Base-by-base conservation (phyloP, 2,113 vertebrate species). In the Nothocercus nigrocapillus region DNA sequence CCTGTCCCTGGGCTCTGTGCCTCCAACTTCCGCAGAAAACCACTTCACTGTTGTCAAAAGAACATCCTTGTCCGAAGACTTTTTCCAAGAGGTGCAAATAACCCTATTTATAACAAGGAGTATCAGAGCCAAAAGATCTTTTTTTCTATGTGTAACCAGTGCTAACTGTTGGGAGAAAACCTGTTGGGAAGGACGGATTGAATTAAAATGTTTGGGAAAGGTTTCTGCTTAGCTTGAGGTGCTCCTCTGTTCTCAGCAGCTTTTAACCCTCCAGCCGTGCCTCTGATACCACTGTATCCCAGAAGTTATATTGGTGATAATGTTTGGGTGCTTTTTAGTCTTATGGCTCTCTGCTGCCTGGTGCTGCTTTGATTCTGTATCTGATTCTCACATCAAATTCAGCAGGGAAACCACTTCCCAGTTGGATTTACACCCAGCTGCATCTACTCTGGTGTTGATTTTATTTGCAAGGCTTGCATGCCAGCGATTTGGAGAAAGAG, bases 331-430 rank as follows among this genome's bases (percentile, higher is more conserved):
- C 67, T 82, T 34, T 34, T 78, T 70, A 76, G 45, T 82, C 54
- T 6, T 18, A 32, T 8, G 53, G 51, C 69, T 77, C 38, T 84
- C 34, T 89, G 8, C 69, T 72, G 54, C 17, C 83, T 94, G 69
- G 47, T 88, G 90, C 77, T 82, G 3, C 49, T 90, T 85, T 54
- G 92, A 93, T 93, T 66, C 49, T 82, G 6, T 76, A 94, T 90
- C 74, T 95, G 74, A 91, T 94, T 96, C 89, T 93, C 92, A 92
- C 70, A 87, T 93, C 66, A 53, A 34, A 53, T 84, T 96, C 1
- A 1, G 54, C 63, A 42, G 70, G 10, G 25, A 87, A 95, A 73
- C 59, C 67, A 14, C 86, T 93, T 87, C 77, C 88, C 86, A 89
- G 69, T 58, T 76, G 90, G 59, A 25, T 92, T 92, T 89, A 47